Base-by-base conservation (phyloP, 2,888 invertebrate genomes). In the Ectemnius lituratus region DNA sequence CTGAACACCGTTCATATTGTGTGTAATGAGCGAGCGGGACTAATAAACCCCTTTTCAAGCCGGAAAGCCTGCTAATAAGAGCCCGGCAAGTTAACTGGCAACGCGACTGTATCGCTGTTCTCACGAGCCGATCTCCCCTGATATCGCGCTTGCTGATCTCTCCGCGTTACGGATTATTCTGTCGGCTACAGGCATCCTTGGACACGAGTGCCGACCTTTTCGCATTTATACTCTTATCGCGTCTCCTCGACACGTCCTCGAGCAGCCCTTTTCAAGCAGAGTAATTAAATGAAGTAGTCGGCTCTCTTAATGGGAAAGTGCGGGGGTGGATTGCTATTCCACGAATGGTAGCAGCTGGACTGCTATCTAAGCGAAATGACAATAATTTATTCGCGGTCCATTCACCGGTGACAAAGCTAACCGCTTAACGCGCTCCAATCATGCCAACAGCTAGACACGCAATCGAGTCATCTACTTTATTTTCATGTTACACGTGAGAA, bases 141-240 rank as follows among this genome's bases (percentile, higher is more conserved):
- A 45, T 66, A 70, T 70, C 70, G 37, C 20, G 20, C 18, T 27
- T 14, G 5, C 45, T 14, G 28, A 70, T 70, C 70, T 62, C 52
- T 13, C 65, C 45, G n/a, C 58, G 18, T 60, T 28, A 46, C 45
- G 11, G 45, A 52, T 69, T 27, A 46, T 37, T 58, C 58, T 64
- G 64, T 59, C 64, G 65, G 47, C 60, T 47, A 64, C 14, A 37
- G 8, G 61, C 45, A 49, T 16, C 45, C 66, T 52, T 65, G 16
- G 37, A 64, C 13, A 60, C n/a, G 64, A 69, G 28, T 14, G 49
- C 5, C 3, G 16, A 58, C 64, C 45, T 16, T 28, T 6, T 8
- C 52, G n/a, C 20, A 37, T 20, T 57, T 14, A n/a, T 57, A 27
- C 57, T 28, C 56, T 23, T 23, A 18, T 47, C 18, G 49, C 62